A percentile compares a stretch with the other conserved stretches of the same genome.
phyloP scores from a whole-genome alignment of 2,797 vertebrate genomes.

The Smutsia gigantea region DNA sequence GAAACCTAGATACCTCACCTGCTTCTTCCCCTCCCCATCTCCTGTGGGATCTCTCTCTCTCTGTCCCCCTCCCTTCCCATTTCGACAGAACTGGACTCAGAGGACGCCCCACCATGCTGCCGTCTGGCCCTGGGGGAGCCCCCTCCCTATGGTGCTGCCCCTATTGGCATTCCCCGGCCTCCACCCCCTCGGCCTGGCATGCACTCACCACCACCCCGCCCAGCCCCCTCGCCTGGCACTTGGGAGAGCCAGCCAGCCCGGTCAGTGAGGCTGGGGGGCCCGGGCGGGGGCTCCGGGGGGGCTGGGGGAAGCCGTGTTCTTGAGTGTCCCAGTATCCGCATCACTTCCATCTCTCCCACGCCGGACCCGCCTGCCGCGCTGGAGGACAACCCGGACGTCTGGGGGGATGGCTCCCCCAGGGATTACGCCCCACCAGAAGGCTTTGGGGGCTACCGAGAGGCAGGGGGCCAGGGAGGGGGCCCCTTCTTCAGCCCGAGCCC shows the following conservation, averaged over 20 bases:
- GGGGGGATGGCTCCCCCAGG: slow-evolving; percentile 88
- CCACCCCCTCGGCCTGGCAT: slow-evolving; percentile 91
- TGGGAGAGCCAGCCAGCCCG: slow-evolving; percentile 94
- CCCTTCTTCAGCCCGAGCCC: slow-evolving; percentile 93
- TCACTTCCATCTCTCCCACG: slow-evolving; percentile 95
- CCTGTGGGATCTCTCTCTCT: background rate
- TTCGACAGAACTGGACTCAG: slow-evolving; percentile 83
- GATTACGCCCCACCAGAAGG: slow-evolving; percentile 93
- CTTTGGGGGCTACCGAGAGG: slow-evolving; percentile 91
- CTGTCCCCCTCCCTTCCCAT: background rate
- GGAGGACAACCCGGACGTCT: slow-evolving; percentile 87
- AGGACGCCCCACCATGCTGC: slow-evolving; percentile 81
- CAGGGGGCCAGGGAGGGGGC: slow-evolving; percentile 79
- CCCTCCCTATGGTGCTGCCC: slow-evolving; percentile 80
- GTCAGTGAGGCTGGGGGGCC: slow-evolving; percentile 90
- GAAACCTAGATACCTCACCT: slow-evolving; percentile 24
- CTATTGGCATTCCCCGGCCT: slow-evolving; percentile 82
- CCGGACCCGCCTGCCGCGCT: slow-evolving; percentile 73
- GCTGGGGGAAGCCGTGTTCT: slow-evolving; percentile 90
- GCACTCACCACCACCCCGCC: slow-evolving; percentile 94
- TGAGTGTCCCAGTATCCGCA: slow-evolving; percentile 96
- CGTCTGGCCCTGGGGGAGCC: slow-evolving; percentile 79
- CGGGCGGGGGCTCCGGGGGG: slow-evolving; percentile 81
- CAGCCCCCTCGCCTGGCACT: slow-evolving; percentile 92
- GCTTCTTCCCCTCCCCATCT: slow-evolving; percentile 4